A percentile compares a stretch with the other conserved stretches of the same genome.
phyloP scores from a whole-genome alignment of 1,140 invertebrate genomes.

The Dufourea novaeangliae region DNA sequence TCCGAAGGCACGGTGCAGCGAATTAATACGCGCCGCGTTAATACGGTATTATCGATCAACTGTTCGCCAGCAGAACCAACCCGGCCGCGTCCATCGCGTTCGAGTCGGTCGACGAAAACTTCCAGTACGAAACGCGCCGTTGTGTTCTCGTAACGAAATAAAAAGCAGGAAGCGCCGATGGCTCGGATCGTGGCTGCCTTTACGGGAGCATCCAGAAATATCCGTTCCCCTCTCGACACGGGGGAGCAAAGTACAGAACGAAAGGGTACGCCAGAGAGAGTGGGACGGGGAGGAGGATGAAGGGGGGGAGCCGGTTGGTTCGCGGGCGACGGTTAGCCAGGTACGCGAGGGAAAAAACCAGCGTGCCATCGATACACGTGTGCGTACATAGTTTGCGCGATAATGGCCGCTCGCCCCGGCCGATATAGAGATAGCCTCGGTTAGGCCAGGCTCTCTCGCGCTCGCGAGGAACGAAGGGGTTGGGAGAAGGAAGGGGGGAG shows the following conservation, averaged over 20 bases:
- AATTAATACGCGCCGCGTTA: no score
- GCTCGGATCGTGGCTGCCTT: neutral
- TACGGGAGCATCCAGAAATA: neutral
- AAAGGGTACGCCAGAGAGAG: neutral
- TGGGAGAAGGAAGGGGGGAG: neutral
- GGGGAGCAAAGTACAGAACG: neutral
- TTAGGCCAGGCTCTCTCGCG: slow-evolving; percentile 23
- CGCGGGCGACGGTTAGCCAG: neutral
- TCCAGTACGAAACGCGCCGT: no score
- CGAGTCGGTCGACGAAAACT: neutral
- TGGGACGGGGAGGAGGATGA: neutral
- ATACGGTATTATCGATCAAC: no score
- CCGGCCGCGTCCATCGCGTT: no score
- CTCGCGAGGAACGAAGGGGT: neutral
- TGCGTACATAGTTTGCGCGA: slow-evolving; percentile 68
- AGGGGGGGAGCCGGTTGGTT: neutral
- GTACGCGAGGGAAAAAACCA: slow-evolving; percentile 28
- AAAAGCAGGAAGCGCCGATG: neutral
- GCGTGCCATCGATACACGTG: slow-evolving; percentile 53
- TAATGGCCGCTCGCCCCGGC: slow-evolving; percentile 64
- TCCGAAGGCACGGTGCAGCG: no score
- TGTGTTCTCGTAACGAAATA: neutral
- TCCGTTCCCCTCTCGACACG: neutral
- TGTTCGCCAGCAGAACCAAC: no score
- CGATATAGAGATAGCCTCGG: slow-evolving; percentile 67